These are phyloP conservation scores for Mustelus asterias DNA, from an alignment of 2,113 vertebrate genomes.

Conservation along the genomic window DNA sequence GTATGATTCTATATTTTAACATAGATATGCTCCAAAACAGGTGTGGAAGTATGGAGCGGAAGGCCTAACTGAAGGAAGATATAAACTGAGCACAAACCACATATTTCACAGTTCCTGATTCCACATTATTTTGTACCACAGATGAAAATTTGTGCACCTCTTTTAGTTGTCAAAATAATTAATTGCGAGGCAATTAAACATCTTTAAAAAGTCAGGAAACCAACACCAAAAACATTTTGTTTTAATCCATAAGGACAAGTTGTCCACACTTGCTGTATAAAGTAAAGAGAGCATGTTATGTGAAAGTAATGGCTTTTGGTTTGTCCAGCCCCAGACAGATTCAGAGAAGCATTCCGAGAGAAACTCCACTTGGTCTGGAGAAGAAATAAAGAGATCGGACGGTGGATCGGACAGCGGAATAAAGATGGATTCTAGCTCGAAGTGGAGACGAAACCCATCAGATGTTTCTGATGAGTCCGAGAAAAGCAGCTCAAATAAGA, in stretches of 20 bases:
- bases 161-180: not conserved
- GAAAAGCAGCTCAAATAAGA: slow-evolving; percentile 79
- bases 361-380: slow-evolving; percentile 72
- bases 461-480: slow-evolving; percentile 91
- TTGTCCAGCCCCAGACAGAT: slow-evolving; percentile 69
- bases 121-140: not conserved
- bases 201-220: not conserved
- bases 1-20: not conserved
- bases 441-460: slow-evolving; percentile 84
- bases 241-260: not conserved
- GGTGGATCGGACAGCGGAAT: slow-evolving; percentile 76
- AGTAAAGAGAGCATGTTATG: not conserved
- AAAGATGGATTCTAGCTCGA: slow-evolving; percentile 72
- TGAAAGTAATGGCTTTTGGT: not conserved
- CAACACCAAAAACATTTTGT: not conserved
- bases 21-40: not conserved
- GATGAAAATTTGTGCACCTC: not conserved
- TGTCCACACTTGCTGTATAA: not conserved
- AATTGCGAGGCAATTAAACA: not conserved
- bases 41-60: not conserved
- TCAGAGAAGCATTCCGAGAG: slow-evolving; percentile 82
- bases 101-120: not conserved
- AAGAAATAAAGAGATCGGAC: slow-evolving; percentile 82
- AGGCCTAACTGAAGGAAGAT: not conserved
- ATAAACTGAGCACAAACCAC: not conserved